These are phyloP conservation scores for Garrulus glandarius DNA, from an alignment of 2,797 vertebrate genomes.

Conservation along the genomic window DNA sequence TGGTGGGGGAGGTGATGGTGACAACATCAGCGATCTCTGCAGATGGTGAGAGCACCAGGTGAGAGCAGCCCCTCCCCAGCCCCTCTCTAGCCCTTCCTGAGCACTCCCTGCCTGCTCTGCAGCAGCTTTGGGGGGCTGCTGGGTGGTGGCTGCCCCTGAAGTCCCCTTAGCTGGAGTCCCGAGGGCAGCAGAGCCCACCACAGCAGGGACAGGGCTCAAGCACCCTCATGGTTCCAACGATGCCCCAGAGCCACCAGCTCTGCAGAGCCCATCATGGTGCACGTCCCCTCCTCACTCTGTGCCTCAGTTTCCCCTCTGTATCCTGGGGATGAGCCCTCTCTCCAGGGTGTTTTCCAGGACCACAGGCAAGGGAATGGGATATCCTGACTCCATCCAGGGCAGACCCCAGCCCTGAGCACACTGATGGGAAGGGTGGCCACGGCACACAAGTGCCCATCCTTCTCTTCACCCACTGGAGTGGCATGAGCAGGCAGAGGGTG, in stretches of 20 bases:
- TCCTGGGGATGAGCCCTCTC: not conserved
- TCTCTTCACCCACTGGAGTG: not conserved
- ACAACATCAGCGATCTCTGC: not conserved
- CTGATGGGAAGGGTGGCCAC: not conserved
- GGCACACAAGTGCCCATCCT: accelerated
- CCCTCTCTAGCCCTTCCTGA: not conserved
- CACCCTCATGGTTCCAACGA: accelerated
- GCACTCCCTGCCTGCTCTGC: not conserved
- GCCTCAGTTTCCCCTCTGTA: not conserved
- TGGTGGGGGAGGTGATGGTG: not conserved
- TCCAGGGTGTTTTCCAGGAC: not conserved
- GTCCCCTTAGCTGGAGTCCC: not conserved
- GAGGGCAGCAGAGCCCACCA: not conserved
- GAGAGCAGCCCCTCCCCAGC: not conserved
- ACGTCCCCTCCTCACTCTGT: accelerated
- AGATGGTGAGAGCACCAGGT: not conserved
- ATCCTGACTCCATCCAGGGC: not conserved
- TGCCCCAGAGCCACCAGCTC: not conserved
- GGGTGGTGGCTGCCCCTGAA: not conserved
- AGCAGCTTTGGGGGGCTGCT: not conserved
- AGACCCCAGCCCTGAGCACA: accelerated
- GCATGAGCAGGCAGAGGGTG: not conserved
- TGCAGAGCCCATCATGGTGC: too few species aligned
- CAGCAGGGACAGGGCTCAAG: not conserved
- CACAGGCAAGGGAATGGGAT: accelerated